phyloP scores from a whole-genome alignment of 2,113 vertebrate genomes.

The Dicaeum eximium region DNA sequence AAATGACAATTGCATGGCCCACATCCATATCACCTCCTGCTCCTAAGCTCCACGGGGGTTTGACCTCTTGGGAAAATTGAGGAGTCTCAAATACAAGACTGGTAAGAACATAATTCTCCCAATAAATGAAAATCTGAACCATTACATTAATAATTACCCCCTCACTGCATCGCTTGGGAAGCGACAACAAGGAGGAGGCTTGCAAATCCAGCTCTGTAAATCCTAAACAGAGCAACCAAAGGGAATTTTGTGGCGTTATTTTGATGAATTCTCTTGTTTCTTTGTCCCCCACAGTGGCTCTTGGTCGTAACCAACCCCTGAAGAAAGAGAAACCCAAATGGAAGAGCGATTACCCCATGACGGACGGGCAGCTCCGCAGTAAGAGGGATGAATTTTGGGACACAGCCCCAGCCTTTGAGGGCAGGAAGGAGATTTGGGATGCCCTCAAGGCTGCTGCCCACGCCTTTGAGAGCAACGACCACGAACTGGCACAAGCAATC shows the following conservation, averaged over 20 bases:
- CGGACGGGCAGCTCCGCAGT: slow-evolving; percentile 94
- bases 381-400: slow-evolving; percentile 99
- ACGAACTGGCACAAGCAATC: slow-evolving; percentile 95
- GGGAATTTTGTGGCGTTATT: background rate
- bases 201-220: fast-evolving
- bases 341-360: slow-evolving; percentile 99
- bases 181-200: background rate
- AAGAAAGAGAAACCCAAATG: slow-evolving; percentile 98
- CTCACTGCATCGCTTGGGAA: fast-evolving
- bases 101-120: background rate
- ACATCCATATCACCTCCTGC: background rate
- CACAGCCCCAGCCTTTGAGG: slow-evolving; percentile 95
- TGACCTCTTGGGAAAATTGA: background rate
- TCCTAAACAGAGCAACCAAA: background rate
- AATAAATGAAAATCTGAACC: background rate
- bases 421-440: slow-evolving; percentile 98
- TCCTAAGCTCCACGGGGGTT: fast-evolving
- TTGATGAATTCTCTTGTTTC: background rate
- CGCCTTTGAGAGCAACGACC: slow-evolving; percentile 95
- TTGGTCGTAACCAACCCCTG: slow-evolving; percentile 95
- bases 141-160: fast-evolving
- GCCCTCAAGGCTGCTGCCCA: slow-evolving; percentile 92
- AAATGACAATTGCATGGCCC: background rate
- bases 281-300: slow-evolving; percentile 78
- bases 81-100: background rate